Percentiles rank a stretch among this genome's conserved stretches.
phyloP scores from a whole-genome alignment of 1,140 invertebrate genomes.

The Trachelipus rathkii region DNA sequence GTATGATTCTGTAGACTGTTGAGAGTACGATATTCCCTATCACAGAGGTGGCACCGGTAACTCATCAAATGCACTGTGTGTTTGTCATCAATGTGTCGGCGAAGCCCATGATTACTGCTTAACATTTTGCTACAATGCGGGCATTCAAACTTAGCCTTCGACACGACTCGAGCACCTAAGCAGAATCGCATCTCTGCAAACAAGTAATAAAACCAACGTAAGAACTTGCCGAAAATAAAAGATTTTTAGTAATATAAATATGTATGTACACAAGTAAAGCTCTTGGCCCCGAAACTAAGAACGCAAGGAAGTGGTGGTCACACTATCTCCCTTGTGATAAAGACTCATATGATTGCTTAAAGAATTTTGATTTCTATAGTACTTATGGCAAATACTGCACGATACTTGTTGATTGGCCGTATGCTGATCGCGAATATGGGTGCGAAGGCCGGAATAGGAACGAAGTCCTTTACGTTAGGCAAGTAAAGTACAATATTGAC shows the following conservation, averaged over 20 bases:
- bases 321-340: conserved; percentile 38
- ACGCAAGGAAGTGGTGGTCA: conserved; percentile 9
- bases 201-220: conserved; percentile 34
- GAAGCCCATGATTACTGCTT: conserved; percentile 85
- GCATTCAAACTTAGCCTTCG: conserved; percentile 53
- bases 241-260: too few relatives aligned
- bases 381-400: conserved; percentile 79
- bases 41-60: conserved; percentile 84
- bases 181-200: conserved; percentile 39
- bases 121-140: conserved; percentile 83
- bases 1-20: conserved; percentile 91
- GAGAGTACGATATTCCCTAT: conserved; percentile 83
- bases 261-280: too few relatives aligned
- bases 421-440: conserved; percentile 41
- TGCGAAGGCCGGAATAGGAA: conserved; percentile 39
- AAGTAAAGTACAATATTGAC: conserved; percentile 38
- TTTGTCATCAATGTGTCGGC: conserved; percentile 86
- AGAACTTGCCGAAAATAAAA: background rate
- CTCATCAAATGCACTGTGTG: conserved; percentile 84
- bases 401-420: conserved; percentile 49
- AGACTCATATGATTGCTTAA: conserved; percentile 42
- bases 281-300: too few relatives aligned
- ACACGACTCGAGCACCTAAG: conserved; percentile 32
- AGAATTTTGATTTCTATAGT: conserved; percentile 40
- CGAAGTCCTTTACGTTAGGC: conserved; percentile 39